Evolutionary conservation across 2,888 invertebrate species (phyloP).

Genomic region (Nymphalis c-album): DNA sequence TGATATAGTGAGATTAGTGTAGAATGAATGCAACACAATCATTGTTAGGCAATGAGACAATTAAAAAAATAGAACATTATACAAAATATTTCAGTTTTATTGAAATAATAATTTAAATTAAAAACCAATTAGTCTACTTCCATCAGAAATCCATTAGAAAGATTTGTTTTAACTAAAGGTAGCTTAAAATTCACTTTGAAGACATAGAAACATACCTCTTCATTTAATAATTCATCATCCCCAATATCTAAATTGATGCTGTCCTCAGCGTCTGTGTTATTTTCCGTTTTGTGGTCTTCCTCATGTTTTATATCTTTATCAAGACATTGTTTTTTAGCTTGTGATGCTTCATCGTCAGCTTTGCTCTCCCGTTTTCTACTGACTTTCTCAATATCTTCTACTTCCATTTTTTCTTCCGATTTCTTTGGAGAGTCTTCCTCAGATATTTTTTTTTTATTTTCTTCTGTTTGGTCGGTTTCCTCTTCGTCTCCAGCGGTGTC

Average conservation of each 20-base stretch:
- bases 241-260: conserved; percentile 90
- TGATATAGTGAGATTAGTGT: conserved; percentile 5
- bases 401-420: conserved; percentile 58
- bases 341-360: conserved; percentile 61
- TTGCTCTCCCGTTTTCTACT: conserved; percentile 67
- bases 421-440: conserved; percentile 40
- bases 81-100: conserved; percentile 40
- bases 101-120: conserved; percentile 25
- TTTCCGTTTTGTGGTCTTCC: conserved; percentile 72
- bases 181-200: conserved; percentile 70
- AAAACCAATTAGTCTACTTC: conserved; percentile 60
- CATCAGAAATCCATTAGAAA: conserved; percentile 66
- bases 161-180: conserved; percentile 51
- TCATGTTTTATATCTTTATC: conserved; percentile 62
- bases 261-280: conserved; percentile 87
- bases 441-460: conserved; percentile 30
- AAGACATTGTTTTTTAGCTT: conserved; percentile 66
- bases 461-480: conserved; percentile 50
- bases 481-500: conserved; percentile 75
- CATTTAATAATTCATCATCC: conserved; percentile 90
- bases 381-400: conserved; percentile 58
- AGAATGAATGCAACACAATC: conserved; percentile 23
- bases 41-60: conserved; percentile 51
- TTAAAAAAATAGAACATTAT: conserved; percentile 52
- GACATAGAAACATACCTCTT: conserved; percentile 85